Conservation (phyloP, 2,888 invertebrate genomes). For the Dinocampus coccinellae region DNA sequence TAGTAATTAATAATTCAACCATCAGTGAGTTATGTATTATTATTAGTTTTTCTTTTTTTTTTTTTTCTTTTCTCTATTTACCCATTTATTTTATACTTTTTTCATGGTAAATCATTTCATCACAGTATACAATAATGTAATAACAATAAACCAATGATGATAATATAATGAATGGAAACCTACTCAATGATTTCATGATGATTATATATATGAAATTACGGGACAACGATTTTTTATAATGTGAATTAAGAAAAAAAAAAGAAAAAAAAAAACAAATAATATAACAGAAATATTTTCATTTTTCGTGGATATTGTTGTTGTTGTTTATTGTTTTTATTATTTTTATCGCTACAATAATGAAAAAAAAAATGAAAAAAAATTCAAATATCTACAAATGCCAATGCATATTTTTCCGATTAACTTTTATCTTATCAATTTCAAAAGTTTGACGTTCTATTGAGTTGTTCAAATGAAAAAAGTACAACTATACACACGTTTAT, state of each 20-base stretch:
- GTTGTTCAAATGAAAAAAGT: neutral
- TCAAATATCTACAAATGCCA: neutral
- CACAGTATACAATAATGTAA: neutral
- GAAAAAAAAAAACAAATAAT: neutral
- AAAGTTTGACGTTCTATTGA: neutral
- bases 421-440: constrained; percentile 22
- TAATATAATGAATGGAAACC: neutral
- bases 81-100: neutral
- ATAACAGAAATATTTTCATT: too few species aligned
- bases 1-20: neutral
- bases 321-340: neutral
- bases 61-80: neutral
- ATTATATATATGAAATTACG: too few species aligned
- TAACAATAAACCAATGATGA: neutral
- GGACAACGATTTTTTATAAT: neutral
- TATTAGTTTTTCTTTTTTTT: too few species aligned
- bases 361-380: neutral
- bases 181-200: neutral
- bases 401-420: neutral
- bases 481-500: neutral
- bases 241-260: neutral
- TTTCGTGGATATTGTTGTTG: too few species aligned
- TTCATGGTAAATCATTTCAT: neutral
- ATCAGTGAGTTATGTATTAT: too few species aligned
- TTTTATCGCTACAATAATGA: neutral